phyloP scores from a whole-genome alignment of 2,888 invertebrate genomes.

The Cantharis flavilabris region DNA sequence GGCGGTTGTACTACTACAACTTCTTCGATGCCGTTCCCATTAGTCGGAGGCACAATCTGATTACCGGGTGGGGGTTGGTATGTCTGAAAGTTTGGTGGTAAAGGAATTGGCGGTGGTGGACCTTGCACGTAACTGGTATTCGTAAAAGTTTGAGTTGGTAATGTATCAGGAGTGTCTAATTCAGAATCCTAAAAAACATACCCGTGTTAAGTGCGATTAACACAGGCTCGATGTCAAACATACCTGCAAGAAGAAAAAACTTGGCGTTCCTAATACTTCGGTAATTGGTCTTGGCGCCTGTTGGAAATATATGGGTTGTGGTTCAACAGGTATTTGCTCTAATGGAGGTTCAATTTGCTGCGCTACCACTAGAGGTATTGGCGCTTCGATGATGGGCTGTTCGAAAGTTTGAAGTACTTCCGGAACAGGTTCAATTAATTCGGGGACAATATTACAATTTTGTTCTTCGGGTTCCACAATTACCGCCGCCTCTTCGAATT shows the following conservation, averaged over 20 bases:
- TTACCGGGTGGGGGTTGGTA: conserved; percentile 42
- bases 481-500: conserved; percentile 23
- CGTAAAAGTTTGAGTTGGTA: conserved; percentile 84
- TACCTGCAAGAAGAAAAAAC: conserved; percentile 82
- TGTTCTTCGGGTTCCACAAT: conserved; percentile 23
- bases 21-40: conserved; percentile 23
- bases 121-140: conserved; percentile 76
- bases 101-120: conserved; percentile 61
- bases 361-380: conserved; percentile 25
- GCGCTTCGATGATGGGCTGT: conserved; percentile 18
- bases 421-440: conserved; percentile 16
- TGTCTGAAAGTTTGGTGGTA: conserved; percentile 58
- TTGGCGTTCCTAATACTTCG: conserved; percentile 77
- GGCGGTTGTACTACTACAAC: conserved; percentile 51
- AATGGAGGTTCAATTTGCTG: conserved; percentile 29
- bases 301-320: conserved; percentile 41
- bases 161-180: conserved; percentile 74
- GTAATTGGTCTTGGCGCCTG: conserved; percentile 66
- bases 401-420: conserved; percentile 25
- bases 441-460: conserved; percentile 26
- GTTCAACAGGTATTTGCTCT: conserved; percentile 41
- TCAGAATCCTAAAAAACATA: conserved; percentile 68
- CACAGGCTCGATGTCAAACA: background rate
- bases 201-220: background rate
- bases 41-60: conserved; percentile 46